Evolutionary conservation across 2,113 vertebrate genomes (phyloP), one percentile per base, ranked within the genome.

Genomic region (Leucopternis melanops): DNA sequence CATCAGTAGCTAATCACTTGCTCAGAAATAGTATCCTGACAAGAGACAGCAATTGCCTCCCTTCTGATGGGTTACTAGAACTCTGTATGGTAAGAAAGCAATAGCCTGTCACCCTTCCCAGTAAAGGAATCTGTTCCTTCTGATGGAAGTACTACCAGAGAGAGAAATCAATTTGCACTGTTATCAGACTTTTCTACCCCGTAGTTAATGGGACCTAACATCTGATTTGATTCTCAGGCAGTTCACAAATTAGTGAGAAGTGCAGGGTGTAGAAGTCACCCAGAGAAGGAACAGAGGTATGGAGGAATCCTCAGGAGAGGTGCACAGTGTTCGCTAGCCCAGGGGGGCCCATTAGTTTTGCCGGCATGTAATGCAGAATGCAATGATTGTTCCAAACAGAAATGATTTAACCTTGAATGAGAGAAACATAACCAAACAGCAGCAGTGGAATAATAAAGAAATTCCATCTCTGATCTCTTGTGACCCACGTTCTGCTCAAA

Each of bases 381-480:
- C 81, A 63, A 16, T 44, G 81, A 86, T 84, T 78, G 92, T 92
- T 94, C 74, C 72, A 71, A 95, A 88, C 78, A 91, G 90, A 77
- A 96, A 69, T 66, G 32, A 67, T 88, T 96, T 96, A 97, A 95
- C 95, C 93, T 96, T 86, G 95, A 96, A 90, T 13, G 57, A 90
- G 79, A n/a, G 86, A 81, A 96, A 86, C 80, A 45, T 77, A 65
- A 22, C 25, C 44, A 94, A 88, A 88, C 91, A 91, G 95, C 65
- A 86, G 69, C 71, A 29, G 42, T 57, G 74, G 90, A 94, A 86
- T 83, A 94, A 84, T 49, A 55, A 82, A 96, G 88, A 75, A 90
- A 92, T 86, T 91, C 86, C 86, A 90, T 94, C 81, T 32, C 63
- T 52, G 86, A 72, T 92, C 90, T 87, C 26, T 55, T 25, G 50